phyloP scores from a whole-genome alignment of 1,140 invertebrate species.

The Oryzaephilus surinamensis region DNA sequence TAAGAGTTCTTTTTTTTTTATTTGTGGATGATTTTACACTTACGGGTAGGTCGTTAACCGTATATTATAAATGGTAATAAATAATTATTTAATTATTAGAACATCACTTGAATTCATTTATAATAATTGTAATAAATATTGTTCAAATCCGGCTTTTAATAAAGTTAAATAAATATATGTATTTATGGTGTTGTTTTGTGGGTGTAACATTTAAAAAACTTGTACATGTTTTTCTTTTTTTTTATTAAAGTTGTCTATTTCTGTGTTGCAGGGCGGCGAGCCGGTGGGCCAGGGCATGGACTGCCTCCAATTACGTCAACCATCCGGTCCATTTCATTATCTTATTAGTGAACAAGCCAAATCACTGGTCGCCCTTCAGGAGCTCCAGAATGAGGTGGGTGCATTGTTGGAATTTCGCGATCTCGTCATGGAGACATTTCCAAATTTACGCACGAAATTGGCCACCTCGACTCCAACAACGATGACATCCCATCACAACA shows the following conservation, averaged over 20 bases:
- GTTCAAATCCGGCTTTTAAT: neutral
- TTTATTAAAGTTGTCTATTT: conserved; percentile 1
- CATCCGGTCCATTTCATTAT: conserved; percentile 57
- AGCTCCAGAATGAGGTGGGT: conserved; percentile 83
- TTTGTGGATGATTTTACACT: no score
- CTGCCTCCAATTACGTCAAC: conserved; percentile 55
- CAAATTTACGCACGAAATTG: conserved; percentile 75
- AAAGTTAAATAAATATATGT: conserved; percentile 7
- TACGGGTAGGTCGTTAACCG: no score
- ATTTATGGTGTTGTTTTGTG: no score
- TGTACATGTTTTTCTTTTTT: no score
- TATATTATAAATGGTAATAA: no score
- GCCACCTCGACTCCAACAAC: conserved; percentile 34
- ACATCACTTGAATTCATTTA: no score
- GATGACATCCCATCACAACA: neutral
- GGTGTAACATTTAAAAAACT: neutral
- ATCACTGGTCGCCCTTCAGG: conserved; percentile 64
- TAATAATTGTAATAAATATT: no score
- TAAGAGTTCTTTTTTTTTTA: no score
- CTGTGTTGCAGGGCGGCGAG: conserved; percentile 26
- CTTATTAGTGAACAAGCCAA: conserved; percentile 73
- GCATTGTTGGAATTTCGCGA: conserved; percentile 79
- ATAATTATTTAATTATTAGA: no score
- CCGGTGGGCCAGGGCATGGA: conserved; percentile 51
- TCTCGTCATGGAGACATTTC: conserved; percentile 83